These are phyloP conservation scores for Ahaetulla prasina DNA, from an alignment of 2,113 vertebrate species.

Conservation along the genomic window DNA sequence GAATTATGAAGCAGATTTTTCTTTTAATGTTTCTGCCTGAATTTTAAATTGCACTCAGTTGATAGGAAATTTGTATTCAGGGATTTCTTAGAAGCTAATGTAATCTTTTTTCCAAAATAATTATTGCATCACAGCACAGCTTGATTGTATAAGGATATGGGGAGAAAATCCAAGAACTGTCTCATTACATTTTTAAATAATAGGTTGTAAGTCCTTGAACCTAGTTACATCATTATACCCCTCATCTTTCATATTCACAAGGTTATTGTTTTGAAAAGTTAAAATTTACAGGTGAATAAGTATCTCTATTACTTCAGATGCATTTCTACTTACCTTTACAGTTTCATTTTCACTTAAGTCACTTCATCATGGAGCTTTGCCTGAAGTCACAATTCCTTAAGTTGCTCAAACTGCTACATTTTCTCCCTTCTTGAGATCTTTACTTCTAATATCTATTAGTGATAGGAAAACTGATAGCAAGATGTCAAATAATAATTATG, in stretches of 20 bases:
- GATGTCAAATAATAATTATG: neutral
- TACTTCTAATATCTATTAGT: neutral
- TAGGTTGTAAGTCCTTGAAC: neutral
- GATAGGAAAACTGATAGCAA: neutral
- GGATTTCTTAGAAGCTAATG: neutral
- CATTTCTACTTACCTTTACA: neutral
- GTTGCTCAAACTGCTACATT: neutral
- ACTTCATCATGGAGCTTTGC: neutral
- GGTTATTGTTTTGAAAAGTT: neutral
- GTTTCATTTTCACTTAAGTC: neutral
- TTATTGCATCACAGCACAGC: neutral
- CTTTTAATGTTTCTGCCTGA: neutral
- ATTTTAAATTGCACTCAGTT: neutral
- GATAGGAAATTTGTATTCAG: neutral
- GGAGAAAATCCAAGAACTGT: neutral
- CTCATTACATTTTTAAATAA: neutral
- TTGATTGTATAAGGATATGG: neutral
- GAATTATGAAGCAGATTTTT: neutral
- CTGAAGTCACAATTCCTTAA: neutral
- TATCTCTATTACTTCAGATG: neutral
- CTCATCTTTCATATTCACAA: neutral
- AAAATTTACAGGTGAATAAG: neutral
- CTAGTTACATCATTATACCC: neutral
- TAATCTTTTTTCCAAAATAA: neutral
- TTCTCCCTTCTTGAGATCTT: neutral